A percentile compares a stretch with the other conserved stretches of the same genome.
Conservation (phyloP, 1,140 invertebrate species). For the Callitettix versicolor region DNA sequence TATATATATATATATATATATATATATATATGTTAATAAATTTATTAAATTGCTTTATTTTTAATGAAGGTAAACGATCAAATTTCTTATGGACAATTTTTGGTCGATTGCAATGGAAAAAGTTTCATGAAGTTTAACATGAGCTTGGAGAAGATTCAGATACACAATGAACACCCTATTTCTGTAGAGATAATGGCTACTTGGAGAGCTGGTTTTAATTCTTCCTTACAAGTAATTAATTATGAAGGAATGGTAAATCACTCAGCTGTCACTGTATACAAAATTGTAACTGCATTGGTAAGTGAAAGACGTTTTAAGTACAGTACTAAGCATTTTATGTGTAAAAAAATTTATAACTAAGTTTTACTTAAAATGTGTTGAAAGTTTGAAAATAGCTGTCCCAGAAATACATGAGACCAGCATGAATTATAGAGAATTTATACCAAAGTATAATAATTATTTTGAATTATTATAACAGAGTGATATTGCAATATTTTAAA, state of each 20-base stretch:
- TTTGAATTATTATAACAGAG: too few relatives aligned
- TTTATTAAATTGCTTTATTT: background rate
- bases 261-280: constrained; percentile 66
- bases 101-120: constrained; percentile 48
- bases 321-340: background rate
- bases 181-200: constrained; percentile 47
- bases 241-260: constrained; percentile 56
- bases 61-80: constrained; percentile 43
- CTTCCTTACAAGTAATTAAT: constrained; percentile 47
- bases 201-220: constrained; percentile 55
- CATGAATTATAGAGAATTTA: too few relatives aligned
- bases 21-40: too few relatives aligned
- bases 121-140: constrained; percentile 64
- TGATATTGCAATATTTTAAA: too few relatives aligned
- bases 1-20: too few relatives aligned
- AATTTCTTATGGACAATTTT: constrained; percentile 52
- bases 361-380: background rate
- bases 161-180: constrained; percentile 41
- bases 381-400: too few relatives aligned
- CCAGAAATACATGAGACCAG: too few relatives aligned
- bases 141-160: constrained; percentile 47
- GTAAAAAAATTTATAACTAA: background rate
- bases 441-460: too few relatives aligned
- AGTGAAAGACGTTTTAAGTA: constrained; percentile 23
- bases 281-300: constrained; percentile 66